phyloP scores from a whole-genome alignment of 2,888 invertebrate genomes.

The Acrobasis suavella region DNA sequence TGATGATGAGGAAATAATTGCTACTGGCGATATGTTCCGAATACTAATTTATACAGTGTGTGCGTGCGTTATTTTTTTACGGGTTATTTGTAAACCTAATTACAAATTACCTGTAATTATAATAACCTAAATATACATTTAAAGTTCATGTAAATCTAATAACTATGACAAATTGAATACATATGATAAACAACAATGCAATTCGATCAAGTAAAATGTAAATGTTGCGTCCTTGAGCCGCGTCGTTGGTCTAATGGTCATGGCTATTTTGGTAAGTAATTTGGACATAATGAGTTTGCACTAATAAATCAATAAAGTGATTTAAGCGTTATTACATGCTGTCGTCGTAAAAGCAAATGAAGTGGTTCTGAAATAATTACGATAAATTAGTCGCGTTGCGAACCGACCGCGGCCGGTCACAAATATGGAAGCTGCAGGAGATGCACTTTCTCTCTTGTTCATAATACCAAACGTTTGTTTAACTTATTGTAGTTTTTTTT shows the following conservation, averaged over 20 bases:
- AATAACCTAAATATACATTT: too few relatives aligned
- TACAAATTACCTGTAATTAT: too few relatives aligned
- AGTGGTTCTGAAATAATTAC: constrained; percentile 5
- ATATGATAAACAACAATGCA: too few relatives aligned
- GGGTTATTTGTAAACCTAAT: too few relatives aligned
- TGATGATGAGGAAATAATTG: too few relatives aligned
- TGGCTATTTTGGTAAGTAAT: neutral
- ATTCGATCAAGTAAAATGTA: neutral
- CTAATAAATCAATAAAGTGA: neutral
- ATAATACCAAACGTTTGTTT: neutral
- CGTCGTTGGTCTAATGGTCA: neutral
- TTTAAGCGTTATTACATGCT: neutral
- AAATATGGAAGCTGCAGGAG: neutral
- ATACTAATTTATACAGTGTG: too few relatives aligned
- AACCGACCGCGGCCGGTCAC: neutral
- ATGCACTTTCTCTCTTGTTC: too few relatives aligned
- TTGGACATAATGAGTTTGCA: neutral
- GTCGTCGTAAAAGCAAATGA: constrained; percentile 2
- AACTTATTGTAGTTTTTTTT: too few relatives aligned
- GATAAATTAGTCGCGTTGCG: constrained; percentile 15
- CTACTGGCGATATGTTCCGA: too few relatives aligned
- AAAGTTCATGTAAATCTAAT: too few relatives aligned
- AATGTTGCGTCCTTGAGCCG: neutral
- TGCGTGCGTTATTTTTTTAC: too few relatives aligned
- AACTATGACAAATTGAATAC: too few relatives aligned